Evolutionary conservation across 2,113 vertebrate genomes (phyloP).

Genomic region (Poicephalus meyeri): DNA sequence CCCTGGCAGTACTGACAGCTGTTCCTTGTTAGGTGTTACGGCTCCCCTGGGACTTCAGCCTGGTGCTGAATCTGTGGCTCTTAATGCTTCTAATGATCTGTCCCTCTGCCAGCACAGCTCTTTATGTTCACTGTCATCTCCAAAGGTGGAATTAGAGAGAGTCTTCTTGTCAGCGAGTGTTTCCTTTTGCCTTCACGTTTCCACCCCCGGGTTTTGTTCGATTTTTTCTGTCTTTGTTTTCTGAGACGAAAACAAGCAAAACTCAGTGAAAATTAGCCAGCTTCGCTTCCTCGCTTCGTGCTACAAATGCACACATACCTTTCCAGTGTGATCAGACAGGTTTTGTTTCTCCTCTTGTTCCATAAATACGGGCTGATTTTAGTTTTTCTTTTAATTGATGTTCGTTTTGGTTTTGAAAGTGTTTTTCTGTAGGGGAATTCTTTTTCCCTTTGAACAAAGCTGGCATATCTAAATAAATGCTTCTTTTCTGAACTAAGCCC

Average conservation of each 20-base stretch:
- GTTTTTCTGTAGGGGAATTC: background rate
- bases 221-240: background rate
- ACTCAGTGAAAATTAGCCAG: background rate
- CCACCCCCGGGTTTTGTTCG: rapidly evolving
- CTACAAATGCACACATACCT: background rate
- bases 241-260: background rate
- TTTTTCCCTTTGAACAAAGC: background rate
- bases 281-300: background rate
- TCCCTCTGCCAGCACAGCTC: background rate
- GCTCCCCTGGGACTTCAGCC: background rate
- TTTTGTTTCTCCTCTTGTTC: background rate
- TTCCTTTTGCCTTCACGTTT: background rate
- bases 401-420: background rate
- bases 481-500: background rate
- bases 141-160: background rate
- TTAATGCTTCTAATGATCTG: background rate
- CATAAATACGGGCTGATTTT: background rate
- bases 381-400: background rate
- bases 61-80: background rate
- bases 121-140: background rate
- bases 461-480: background rate
- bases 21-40: background rate
- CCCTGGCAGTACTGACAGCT: background rate
- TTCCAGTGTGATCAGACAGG: background rate
- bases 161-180: background rate